Percentiles rank a stretch among this genome's conserved stretches.
Evolutionary conservation across 1,140 invertebrate species (phyloP).

Genomic region (Sycophila sp.): DNA sequence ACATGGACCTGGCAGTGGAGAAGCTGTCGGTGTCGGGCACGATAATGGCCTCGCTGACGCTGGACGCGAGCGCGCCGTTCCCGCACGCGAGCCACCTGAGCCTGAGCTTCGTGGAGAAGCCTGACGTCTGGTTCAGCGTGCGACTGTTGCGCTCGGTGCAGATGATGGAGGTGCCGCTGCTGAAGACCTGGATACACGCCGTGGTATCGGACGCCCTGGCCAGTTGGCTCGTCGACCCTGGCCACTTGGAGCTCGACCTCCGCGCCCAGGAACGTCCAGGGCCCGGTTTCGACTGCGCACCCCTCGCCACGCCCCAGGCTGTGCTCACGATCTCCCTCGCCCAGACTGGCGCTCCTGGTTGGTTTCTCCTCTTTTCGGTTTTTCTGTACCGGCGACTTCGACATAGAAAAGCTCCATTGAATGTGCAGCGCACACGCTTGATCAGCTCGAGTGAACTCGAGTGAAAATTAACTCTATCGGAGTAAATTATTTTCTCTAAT

Average conservation of each 20-base stretch:
- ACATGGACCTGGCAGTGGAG: constrained; percentile 66
- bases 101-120: constrained; percentile 68
- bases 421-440: too few relatives aligned
- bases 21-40: constrained; percentile 66
- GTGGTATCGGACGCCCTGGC: constrained; percentile 69
- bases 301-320: constrained; percentile 60
- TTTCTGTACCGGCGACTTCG: too few relatives aligned
- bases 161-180: constrained; percentile 69
- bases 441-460: too few relatives aligned
- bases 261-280: constrained; percentile 62
- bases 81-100: constrained; percentile 67
- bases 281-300: constrained; percentile 49
- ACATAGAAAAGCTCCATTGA: too few relatives aligned
- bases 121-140: constrained; percentile 70
- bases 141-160: constrained; percentile 65
- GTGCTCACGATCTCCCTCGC: constrained; percentile 64
- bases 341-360: constrained; percentile 49
- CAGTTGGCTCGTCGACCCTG: constrained; percentile 69
- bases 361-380: constrained; percentile 8
- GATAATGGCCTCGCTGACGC: constrained; percentile 62
- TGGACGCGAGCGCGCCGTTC: constrained; percentile 68
- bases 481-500: too few relatives aligned
- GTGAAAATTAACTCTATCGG: too few relatives aligned
- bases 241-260: constrained; percentile 65
- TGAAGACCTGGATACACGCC: constrained; percentile 71